Evolutionary conservation across 2,797 vertebrate genomes (phyloP).

Genomic region (Eulemur mongoz): DNA sequence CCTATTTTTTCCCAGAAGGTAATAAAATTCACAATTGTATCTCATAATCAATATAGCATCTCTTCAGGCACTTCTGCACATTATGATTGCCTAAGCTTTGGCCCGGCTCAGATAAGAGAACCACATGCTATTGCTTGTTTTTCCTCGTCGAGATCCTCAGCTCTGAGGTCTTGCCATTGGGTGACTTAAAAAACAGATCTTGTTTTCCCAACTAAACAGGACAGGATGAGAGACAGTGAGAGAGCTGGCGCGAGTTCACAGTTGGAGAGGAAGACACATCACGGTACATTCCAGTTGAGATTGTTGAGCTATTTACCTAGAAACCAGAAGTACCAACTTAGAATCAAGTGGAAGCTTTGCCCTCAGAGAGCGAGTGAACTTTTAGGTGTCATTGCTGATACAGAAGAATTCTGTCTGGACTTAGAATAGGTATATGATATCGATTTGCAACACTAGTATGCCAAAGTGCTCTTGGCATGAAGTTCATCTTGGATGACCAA

Average conservation of each 20-base stretch:
- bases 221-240: not conserved
- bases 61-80: conserved; percentile 79
- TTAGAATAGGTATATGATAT: fast-evolving
- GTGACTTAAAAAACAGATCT: conserved; percentile 70
- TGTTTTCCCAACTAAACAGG: conserved; percentile 50
- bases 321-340: not conserved
- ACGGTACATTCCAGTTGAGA: too few species aligned
- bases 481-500: not conserved
- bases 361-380: not conserved
- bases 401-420: not conserved
- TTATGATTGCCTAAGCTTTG: conserved; percentile 11
- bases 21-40: conserved; percentile 85
- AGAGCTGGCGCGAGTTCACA: not conserved
- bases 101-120: conserved; percentile 62
- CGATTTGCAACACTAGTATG: not conserved
- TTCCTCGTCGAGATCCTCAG: conserved; percentile 68
- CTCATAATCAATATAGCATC: conserved; percentile 83
- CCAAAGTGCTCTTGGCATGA: not conserved
- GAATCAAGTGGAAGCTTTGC: not conserved
- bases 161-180: conserved; percentile 58
- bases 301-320: not conserved
- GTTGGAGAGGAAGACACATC: not conserved
- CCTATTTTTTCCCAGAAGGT: conserved; percentile 80
- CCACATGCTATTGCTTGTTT: conserved; percentile 64
- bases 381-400: not conserved